Base-by-base conservation (phyloP, 2,797 vertebrate genomes). In the Phylloscopus collybita region DNA sequence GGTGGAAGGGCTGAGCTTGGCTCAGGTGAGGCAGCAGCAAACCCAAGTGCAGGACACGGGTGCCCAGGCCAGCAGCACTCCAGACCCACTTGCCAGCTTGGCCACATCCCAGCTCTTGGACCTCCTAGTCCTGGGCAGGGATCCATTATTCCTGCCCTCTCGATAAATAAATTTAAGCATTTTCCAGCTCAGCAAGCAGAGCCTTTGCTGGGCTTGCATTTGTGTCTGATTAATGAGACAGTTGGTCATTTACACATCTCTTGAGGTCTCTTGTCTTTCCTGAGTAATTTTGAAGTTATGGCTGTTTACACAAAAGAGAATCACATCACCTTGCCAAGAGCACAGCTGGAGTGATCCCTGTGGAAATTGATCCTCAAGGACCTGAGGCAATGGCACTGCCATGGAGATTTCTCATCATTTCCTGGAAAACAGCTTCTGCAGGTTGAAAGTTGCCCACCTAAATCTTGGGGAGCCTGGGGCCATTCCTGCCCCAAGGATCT, bases 181-280 rank as follows among this genome's bases (percentile, higher is more conserved):
- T 96, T 95, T 88, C 88, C 78, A 95, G 80, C 84, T 97, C 91
- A 94, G 96, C 94, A 97, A 45, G 73, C 83, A 80, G 47, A 91
- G 84, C 69, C 87, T 93, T 96, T 89, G 88, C 91, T 92, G 80
- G 74, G 72, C 92, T 94, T 90, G 85, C 66, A 70, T 70, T 95
- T 73, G 91, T 88, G 69, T 86, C 93, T 96, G 96, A 97, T 96
- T 93, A 96, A 97, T 96, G 94, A 95, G 86, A 91, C 74, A 69
- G 95, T 56, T 94, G 54, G 86, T 96, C 92, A 96, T 86, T 95
- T 93, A 88, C 89, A 93, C 84, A 91, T 91, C 94, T 96, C 96
- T 84, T 80, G 97, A 96, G 97, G 80, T 94, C 96, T 86, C 94
- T 88, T 57, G 54, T 95, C 92, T 96, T 96, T 93, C 71, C 88